phyloP scores from a whole-genome alignment of 2,888 invertebrate species.

The Toxonevra muliebris region DNA sequence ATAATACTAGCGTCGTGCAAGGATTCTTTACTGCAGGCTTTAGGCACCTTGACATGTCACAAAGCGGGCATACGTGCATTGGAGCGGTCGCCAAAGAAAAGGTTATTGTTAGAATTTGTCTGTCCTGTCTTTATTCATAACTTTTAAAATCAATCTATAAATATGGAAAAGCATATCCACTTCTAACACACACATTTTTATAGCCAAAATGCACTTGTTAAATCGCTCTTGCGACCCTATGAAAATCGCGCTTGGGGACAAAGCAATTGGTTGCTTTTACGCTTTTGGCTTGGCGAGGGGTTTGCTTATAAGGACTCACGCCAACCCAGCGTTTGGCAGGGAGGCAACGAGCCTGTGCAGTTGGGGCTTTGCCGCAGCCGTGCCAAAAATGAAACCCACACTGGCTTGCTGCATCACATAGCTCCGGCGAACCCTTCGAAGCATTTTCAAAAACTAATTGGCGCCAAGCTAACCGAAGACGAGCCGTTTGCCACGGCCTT shows the following conservation, averaged over 20 bases:
- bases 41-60: conserved; percentile 81
- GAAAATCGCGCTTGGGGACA: conserved; percentile 86
- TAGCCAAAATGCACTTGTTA: conserved; percentile 73
- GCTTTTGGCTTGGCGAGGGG: conserved; percentile 86
- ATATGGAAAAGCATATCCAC: not conserved
- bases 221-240: conserved; percentile 78
- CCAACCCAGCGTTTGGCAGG: conserved; percentile 69
- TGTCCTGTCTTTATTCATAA: too few species aligned
- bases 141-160: not conserved
- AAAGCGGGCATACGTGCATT: conserved; percentile 76
- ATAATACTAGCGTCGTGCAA: conserved; percentile 79
- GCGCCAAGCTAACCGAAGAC: conserved; percentile 70
- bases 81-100: conserved; percentile 71
- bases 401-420: conserved; percentile 62
- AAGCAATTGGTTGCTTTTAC: conserved; percentile 83
- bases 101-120: conserved; percentile 36
- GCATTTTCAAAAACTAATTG: conserved; percentile 68
- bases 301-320: conserved; percentile 78
- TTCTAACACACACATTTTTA: conserved; percentile 6
- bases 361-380: conserved; percentile 61
- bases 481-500: conserved; percentile 74
- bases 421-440: conserved; percentile 63
- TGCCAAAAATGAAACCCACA: conserved; percentile 63
- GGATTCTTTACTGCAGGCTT: conserved; percentile 78
- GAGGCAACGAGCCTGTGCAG: conserved; percentile 58